These are phyloP conservation scores for Xerus inauris DNA, from an alignment of 2,113 vertebrate genomes.

Conservation along the genomic window DNA sequence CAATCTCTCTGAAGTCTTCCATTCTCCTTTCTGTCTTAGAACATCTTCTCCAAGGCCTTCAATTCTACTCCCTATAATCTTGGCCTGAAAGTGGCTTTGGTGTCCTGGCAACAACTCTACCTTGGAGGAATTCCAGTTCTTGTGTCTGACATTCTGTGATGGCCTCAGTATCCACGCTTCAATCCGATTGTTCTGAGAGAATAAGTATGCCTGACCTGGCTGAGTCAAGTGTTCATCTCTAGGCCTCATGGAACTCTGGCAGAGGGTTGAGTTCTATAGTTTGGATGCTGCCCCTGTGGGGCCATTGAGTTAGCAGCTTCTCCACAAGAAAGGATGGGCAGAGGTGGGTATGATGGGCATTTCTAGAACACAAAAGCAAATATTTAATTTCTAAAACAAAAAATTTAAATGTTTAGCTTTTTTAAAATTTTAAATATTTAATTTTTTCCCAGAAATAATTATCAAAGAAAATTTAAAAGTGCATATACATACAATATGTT, in stretches of 20 bases:
- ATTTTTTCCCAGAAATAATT: neutral
- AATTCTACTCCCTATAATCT: neutral
- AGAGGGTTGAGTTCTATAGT: neutral
- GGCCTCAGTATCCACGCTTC: neutral
- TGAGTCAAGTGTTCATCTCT: neutral
- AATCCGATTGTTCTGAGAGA: neutral
- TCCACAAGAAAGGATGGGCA: neutral
- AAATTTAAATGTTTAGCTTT: too few relatives aligned
- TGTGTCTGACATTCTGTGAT: neutral
- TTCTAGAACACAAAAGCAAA: neutral
- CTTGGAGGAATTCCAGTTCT: neutral
- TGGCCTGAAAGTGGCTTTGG: neutral
- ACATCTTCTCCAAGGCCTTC: neutral
- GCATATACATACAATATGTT: neutral
- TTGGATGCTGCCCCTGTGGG: neutral
- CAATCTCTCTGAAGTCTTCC: neutral
- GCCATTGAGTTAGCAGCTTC: neutral
- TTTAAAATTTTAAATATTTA: too few relatives aligned
- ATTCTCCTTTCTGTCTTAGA: constrained; percentile 4
- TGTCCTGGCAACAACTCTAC: neutral
- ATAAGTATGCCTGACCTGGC: neutral
- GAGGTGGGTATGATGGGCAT: neutral
- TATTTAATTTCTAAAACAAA: neutral
- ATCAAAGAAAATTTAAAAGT: neutral
- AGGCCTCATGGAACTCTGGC: neutral